Percentiles rank a stretch among this genome's conserved stretches.
phyloP scores from a whole-genome alignment of 2,888 invertebrate genomes.

The Odiellus spinosus region DNA sequence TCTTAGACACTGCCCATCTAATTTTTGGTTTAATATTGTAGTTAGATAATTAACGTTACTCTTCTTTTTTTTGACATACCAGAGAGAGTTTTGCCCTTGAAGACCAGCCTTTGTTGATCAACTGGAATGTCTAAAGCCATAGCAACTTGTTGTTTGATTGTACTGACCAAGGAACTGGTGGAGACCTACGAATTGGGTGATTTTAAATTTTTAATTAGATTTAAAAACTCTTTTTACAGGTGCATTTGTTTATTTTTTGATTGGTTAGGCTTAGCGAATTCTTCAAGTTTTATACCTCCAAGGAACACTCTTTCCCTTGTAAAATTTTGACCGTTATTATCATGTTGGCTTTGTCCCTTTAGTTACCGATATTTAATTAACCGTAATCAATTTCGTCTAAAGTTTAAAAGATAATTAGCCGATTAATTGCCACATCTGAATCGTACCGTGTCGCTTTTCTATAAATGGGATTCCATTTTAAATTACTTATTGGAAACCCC shows the following conservation, averaged over 20 bases:
- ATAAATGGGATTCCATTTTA: background rate
- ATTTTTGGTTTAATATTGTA: background rate
- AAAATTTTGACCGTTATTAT: conserved; percentile 16
- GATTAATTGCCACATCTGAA: background rate
- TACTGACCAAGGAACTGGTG: conserved; percentile 11
- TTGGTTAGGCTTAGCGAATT: background rate
- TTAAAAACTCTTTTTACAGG: background rate
- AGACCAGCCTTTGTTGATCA: conserved; percentile 20
- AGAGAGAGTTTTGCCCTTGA: conserved; percentile 20
- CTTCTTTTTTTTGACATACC: conserved; percentile 11
- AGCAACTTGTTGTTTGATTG: conserved; percentile 19
- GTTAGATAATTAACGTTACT: background rate
- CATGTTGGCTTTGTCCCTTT: conserved; percentile 7
- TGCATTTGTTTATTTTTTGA: too few species aligned
- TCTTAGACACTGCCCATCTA: conserved; percentile 17
- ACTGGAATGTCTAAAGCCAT: conserved; percentile 20
- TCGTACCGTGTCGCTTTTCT: background rate
- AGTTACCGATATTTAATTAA: too few species aligned
- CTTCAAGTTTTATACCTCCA: conserved; percentile 10
- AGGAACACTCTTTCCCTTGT: conserved; percentile 15
- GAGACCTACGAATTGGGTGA: conserved; percentile 9
- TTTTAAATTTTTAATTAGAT: background rate
- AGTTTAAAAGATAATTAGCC: too few species aligned
- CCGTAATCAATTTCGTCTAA: too few species aligned
- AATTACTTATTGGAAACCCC: background rate